These are phyloP conservation scores for Heliconius eleuchia DNA, from an alignment of 1,140 invertebrate species.

Conservation along the genomic window DNA sequence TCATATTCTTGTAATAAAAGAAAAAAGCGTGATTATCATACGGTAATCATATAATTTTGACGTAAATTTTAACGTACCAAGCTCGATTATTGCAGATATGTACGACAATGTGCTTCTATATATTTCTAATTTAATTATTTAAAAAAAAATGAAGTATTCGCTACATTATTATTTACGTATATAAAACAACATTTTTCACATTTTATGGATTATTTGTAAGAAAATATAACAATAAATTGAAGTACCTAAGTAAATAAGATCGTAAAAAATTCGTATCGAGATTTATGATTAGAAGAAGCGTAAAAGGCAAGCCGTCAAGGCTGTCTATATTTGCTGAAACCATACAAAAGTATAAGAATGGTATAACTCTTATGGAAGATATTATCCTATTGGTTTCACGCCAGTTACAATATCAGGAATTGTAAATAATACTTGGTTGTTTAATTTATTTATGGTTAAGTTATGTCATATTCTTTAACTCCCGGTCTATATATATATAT, in stretches of 20 bases:
- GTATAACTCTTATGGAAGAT: constrained; percentile 14
- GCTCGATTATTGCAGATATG: too few species aligned
- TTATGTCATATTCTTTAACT: neutral
- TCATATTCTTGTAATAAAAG: neutral
- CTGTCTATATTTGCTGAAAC: constrained; percentile 29
- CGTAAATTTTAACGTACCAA: too few species aligned
- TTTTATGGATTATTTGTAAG: too few species aligned
- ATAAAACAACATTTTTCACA: too few species aligned
- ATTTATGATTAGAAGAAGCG: constrained; percentile 26
- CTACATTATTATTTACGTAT: too few species aligned
- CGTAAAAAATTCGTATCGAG: neutral
- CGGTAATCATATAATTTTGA: too few species aligned
- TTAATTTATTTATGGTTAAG: neutral
- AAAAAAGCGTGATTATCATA: too few species aligned
- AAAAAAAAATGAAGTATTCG: too few species aligned
- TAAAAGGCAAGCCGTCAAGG: constrained; percentile 23
- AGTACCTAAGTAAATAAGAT: neutral
- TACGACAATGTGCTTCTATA: too few species aligned
- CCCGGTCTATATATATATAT: too few species aligned
- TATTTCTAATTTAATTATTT: too few species aligned
- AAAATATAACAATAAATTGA: too few species aligned
- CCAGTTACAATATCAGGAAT: neutral
- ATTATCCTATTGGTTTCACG: constrained; percentile 21
- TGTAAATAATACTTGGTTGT: neutral
- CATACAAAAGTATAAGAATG: constrained; percentile 28